Evolutionary conservation across 2,797 vertebrate genomes (phyloP).

Genomic region (Gymnodraco acuticeps): DNA sequence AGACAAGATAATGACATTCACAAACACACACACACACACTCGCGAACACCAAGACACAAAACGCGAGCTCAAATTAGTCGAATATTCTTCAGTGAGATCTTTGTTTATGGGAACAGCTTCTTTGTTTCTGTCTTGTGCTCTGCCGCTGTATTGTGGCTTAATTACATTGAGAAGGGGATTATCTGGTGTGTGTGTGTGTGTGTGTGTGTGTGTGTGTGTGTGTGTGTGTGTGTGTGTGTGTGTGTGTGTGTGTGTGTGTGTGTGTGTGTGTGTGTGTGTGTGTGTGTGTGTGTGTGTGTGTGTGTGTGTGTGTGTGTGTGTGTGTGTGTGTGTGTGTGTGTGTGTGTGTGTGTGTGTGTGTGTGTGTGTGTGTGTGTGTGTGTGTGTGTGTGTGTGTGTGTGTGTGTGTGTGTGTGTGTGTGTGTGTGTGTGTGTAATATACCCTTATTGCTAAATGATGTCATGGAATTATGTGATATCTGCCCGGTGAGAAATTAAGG

Average conservation of each 20-base stretch:
- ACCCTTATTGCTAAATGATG: conserved; percentile 35
- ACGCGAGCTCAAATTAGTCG: conserved; percentile 24
- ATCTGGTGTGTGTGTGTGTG: conserved; percentile 34
- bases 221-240: conserved; percentile 16
- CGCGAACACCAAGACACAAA: background rate
- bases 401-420: conserved; percentile 9
- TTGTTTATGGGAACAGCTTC: conserved; percentile 37
- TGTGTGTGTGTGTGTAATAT: conserved; percentile 25
- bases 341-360: conserved; percentile 13
- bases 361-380: conserved; percentile 14
- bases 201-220: conserved; percentile 12
- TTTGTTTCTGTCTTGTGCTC: conserved; percentile 46
- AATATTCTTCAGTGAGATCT: conserved; percentile 43
- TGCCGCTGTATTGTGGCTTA: conserved; percentile 44
- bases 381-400: conserved; percentile 18
- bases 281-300: conserved; percentile 11
- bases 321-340: conserved; percentile 7
- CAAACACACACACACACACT: conserved; percentile 14
- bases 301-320: conserved; percentile 11
- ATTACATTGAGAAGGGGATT: conserved; percentile 70
- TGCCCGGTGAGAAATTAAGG: conserved; percentile 24
- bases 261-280: conserved; percentile 13
- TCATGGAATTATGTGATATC: conserved; percentile 47
- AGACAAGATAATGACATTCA: conserved; percentile 45
- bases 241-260: conserved; percentile 13